phyloP scores from a whole-genome alignment of 2,797 vertebrate genomes.

The Thunnus albacares region DNA sequence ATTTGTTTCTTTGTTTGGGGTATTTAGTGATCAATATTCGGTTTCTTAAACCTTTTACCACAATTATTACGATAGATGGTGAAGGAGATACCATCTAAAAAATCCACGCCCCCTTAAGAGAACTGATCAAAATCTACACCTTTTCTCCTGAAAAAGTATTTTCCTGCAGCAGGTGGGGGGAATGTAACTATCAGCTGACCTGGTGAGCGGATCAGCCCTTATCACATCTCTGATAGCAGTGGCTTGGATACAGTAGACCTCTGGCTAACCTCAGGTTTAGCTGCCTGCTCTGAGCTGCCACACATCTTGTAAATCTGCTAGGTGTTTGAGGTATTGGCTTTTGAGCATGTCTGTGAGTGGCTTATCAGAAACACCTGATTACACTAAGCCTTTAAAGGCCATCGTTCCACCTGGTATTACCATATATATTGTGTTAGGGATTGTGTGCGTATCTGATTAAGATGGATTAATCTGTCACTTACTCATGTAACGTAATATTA shows the following conservation, averaged over 20 bases:
- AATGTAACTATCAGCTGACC: conserved; percentile 53
- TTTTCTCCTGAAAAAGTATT: conserved; percentile 18
- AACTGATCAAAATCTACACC: conserved; percentile 6
- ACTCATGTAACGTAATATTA: conserved; percentile 21
- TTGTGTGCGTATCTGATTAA: conserved; percentile 55
- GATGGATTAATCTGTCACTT: conserved; percentile 55
- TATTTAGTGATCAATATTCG: conserved; percentile 30
- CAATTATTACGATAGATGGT: not conserved
- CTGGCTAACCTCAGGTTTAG: conserved; percentile 36
- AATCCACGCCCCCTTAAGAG: not conserved
- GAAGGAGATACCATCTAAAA: not conserved
- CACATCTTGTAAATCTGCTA: conserved; percentile 54
- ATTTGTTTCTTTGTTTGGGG: not conserved
- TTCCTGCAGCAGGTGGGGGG: conserved; percentile 5
- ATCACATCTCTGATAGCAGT: conserved; percentile 55
- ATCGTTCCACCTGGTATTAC: conserved; percentile 48
- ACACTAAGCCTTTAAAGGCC: conserved; percentile 61
- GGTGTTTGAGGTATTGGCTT: conserved; percentile 47
- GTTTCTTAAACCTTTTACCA: not conserved
- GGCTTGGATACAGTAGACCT: conserved; percentile 27
- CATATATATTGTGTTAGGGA: conserved; percentile 28
- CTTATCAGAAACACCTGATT: conserved; percentile 70
- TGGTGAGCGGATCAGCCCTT: conserved; percentile 46
- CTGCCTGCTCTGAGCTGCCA: conserved; percentile 30
- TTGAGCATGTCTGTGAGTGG: conserved; percentile 39